Conservation (phyloP, 2,797 vertebrate genomes). For the Dermochelys coriacea region DNA sequence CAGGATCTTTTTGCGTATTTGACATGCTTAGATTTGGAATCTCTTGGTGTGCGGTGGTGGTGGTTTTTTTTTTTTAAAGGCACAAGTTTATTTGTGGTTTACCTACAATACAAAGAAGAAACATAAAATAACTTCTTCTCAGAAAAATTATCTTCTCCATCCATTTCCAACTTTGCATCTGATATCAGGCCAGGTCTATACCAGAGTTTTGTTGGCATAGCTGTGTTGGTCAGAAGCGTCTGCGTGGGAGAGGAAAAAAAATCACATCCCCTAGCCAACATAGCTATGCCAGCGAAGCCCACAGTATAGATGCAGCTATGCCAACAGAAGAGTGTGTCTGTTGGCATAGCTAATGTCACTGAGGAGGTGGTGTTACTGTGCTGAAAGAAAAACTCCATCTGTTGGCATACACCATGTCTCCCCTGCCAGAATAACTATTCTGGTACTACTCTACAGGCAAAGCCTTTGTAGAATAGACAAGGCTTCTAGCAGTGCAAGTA, state of each 20-base stretch:
- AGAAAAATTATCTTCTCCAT: not conserved
- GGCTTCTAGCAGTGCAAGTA: not conserved
- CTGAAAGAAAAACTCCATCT: not conserved
- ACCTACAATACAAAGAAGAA: no score
- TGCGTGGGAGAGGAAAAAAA: not conserved
- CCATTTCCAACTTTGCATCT: not conserved
- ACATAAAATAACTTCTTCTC: no score
- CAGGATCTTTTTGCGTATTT: slow-evolving; percentile 21
- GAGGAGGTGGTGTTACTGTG: not conserved
- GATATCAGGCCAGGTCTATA: not conserved
- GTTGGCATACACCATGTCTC: not conserved
- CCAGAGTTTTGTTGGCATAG: not conserved
- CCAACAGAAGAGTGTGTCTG: not conserved
- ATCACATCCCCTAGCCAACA: not conserved
- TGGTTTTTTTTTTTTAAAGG: no score
- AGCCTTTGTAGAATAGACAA: not conserved
- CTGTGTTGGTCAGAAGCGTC: not conserved
- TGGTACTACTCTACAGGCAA: not conserved
- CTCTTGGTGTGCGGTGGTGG: not conserved
- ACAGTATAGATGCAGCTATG: not conserved
- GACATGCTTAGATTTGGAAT: not conserved
- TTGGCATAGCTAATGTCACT: not conserved
- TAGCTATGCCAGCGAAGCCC: not conserved
- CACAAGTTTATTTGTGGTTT: no score
- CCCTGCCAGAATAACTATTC: not conserved